Evolutionary conservation across 2,888 invertebrate species (phyloP).

Genomic region (Caenorhabditis japonica): DNA sequence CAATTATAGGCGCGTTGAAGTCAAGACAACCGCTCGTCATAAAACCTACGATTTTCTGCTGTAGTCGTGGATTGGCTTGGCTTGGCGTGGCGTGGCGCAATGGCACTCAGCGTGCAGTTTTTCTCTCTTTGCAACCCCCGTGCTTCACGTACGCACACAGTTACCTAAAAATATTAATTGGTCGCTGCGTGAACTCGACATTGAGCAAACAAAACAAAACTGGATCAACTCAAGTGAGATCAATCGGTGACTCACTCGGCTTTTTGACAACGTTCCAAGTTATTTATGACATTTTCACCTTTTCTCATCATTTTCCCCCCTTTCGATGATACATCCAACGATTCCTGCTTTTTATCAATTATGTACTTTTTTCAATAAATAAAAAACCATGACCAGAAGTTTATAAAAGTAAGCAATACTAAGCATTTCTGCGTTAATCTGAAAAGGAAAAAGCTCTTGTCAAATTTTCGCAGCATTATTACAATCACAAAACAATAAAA

Average conservation of each 20-base stretch:
- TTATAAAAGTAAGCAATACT: constrained; percentile 29
- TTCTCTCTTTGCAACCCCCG: constrained; percentile 1
- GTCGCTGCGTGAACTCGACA: constrained; percentile 46
- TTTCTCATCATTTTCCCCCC: background rate
- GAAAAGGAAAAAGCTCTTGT: constrained; percentile 22
- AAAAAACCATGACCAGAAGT: constrained; percentile 31
- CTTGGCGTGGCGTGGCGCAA: constrained; percentile 3
- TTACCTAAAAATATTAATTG: constrained; percentile 42
- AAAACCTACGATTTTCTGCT: constrained; percentile 34
- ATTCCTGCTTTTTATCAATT: too few species aligned
- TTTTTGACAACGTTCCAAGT: constrained; percentile 20
- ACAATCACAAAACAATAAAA: background rate
- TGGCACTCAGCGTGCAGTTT: constrained; percentile 14
- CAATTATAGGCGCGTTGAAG: constrained; percentile 38
- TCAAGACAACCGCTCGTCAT: constrained; percentile 28
- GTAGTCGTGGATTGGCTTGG: too few species aligned
- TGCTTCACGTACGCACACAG: background rate
- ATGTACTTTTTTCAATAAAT: background rate
- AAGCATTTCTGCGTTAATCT: constrained; percentile 6
- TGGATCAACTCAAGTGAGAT: constrained; percentile 36
- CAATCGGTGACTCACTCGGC: constrained; percentile 30
- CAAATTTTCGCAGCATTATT: too few species aligned
- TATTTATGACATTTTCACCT: constrained; percentile 18
- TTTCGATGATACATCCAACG: constrained; percentile 1
- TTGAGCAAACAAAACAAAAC: constrained; percentile 49